Percentiles rank a stretch among this genome's conserved stretches.
These are phyloP conservation scores for Cherax destructor DNA, from an alignment of 1,140 invertebrate species.

Conservation along the genomic window DNA sequence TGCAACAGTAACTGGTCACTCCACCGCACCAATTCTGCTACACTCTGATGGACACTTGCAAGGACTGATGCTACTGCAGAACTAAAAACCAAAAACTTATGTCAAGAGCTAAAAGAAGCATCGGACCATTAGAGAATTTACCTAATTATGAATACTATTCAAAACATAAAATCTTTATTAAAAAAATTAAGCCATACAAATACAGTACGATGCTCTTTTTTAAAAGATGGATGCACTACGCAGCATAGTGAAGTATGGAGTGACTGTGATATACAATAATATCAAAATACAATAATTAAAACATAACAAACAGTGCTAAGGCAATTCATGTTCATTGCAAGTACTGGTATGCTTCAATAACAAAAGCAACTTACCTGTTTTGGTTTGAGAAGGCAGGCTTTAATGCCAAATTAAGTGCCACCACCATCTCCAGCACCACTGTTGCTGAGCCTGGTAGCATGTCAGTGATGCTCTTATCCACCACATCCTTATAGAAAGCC, in stretches of 20 bases:
- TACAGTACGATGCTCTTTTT: neutral
- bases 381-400: conserved; percentile 83
- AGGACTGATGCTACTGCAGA: conserved; percentile 51
- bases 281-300: neutral
- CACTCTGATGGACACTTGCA: conserved; percentile 49
- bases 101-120: neutral
- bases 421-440: conserved; percentile 92
- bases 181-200: neutral
- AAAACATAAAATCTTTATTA: neutral
- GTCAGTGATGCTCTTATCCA: conserved; percentile 92
- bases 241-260: neutral
- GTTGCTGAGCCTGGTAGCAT: conserved; percentile 94
- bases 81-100: conserved; percentile 2
- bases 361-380: conserved; percentile 80
- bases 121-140: neutral
- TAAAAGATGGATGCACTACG: neutral
- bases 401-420: conserved; percentile 87
- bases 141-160: neutral
- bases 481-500: conserved; percentile 92
- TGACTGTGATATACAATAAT: neutral
- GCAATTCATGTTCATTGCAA: neutral
- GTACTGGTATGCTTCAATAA: neutral
- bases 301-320: neutral
- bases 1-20: conserved; percentile 53
- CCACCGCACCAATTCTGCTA: conserved; percentile 63